These are phyloP conservation scores for Dicaeum eximium DNA, from an alignment of 2,113 vertebrate species.

Conservation along the genomic window DNA sequence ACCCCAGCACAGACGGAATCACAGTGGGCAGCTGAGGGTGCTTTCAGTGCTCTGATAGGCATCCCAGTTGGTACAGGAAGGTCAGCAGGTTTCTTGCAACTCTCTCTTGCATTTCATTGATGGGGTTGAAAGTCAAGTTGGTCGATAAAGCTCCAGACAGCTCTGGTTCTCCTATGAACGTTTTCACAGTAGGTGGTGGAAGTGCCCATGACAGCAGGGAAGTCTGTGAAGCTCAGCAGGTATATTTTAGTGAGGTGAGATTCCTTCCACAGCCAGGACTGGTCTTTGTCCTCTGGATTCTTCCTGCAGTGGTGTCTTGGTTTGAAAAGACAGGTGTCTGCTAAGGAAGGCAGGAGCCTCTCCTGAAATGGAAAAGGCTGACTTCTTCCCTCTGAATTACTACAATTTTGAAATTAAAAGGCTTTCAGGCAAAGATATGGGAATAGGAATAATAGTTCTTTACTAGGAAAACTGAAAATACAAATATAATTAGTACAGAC, in stretches of 20 bases:
- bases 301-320: too few relatives aligned
- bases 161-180: background rate
- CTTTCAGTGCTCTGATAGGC: background rate
- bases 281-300: background rate
- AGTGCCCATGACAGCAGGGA: background rate
- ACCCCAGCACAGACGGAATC: background rate
- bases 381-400: too few relatives aligned
- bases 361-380: too few relatives aligned
- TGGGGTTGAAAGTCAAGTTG: background rate
- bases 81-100: background rate
- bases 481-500: too few relatives aligned
- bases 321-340: too few relatives aligned
- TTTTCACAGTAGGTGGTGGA: background rate
- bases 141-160: background rate
- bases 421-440: too few relatives aligned
- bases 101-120: background rate
- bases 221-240: background rate
- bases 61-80: background rate
- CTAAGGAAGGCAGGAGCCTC: too few relatives aligned
- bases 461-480: too few relatives aligned
- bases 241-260: background rate
- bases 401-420: too few relatives aligned
- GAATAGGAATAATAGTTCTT: too few relatives aligned
- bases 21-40: background rate
- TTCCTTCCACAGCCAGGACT: background rate